Evolutionary conservation across 2,113 vertebrate genomes (phyloP), one percentile per base, ranked within the genome.

Genomic region (Eonycteris spelaea): DNA sequence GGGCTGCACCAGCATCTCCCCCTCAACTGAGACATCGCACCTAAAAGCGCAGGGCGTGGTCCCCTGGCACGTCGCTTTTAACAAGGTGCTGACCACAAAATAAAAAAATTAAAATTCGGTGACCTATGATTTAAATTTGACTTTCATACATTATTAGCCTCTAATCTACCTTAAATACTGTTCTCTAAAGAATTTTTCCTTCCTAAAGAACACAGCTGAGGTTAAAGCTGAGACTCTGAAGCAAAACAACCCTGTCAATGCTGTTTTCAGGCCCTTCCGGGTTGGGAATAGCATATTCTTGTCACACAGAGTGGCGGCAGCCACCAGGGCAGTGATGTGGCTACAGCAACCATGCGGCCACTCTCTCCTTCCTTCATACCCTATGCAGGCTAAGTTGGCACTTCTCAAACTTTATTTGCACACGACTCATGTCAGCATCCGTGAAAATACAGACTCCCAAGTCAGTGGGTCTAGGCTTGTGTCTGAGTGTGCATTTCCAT

Each of bases 361-460:
- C 1, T 0, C 38, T 14, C 21, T 24, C 7, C 59, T 1, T 3
- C 48, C 45, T 45, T 16, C 8, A 3, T 0, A 1, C 4, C 18
- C 73, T 15, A 48, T 33, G 38, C n/a, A 48, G 30, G 7, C 16
- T 4, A 4, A 6, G 53, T 9, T 51, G 10, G 6, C 8, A 43
- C 61, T 83, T 51, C 53, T 30, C 18, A 30, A 4, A 7, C 12
- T 30, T 26, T 6, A 9, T 8, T 26, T 38, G 38, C 57, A 43
- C 1, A 0, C 7, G 28, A 45, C 16, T 51, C 35, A 28, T 2
- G 18, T 5, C 14, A 21, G 19, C 18, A 15, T 3, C 28, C 26
- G 21, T 19, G 28, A 24, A 40, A 70, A 18, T 11, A 10, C 61
- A 86, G 86, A 15, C 15, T 35, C 21, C 2, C 14, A 1, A 1